phyloP scores from a whole-genome alignment of 2,888 invertebrate genomes.

The Trissolcus japonicus region DNA sequence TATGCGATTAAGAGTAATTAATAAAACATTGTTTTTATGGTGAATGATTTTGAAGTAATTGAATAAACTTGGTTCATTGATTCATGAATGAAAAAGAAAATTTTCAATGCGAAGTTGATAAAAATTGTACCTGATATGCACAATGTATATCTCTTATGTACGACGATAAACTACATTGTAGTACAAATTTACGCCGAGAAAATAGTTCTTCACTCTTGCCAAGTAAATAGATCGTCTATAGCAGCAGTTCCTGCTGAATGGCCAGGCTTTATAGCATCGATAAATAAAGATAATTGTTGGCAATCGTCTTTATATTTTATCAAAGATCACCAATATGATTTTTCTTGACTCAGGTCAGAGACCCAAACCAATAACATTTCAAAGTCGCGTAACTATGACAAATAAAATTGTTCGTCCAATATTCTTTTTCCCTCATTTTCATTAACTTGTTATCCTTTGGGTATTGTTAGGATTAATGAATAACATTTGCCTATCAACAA shows the following conservation, averaged over 20 bases:
- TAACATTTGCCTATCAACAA: background rate
- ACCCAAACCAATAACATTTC: slow-evolving; percentile 2
- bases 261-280: slow-evolving; percentile 9
- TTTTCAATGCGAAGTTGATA: no score
- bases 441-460: background rate
- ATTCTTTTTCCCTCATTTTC: background rate
- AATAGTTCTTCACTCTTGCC: slow-evolving; percentile 15
- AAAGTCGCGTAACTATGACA: background rate
- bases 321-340: slow-evolving; percentile 1
- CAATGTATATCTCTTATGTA: background rate
- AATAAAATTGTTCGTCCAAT: background rate
- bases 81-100: no score
- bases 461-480: slow-evolving; percentile 1
- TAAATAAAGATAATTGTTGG: slow-evolving; percentile 15
- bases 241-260: slow-evolving; percentile 7
- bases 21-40: no score
- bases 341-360: slow-evolving; percentile 5
- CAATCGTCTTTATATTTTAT: background rate
- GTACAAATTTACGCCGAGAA: background rate
- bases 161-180: background rate
- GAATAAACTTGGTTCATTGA: no score
- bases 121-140: background rate
- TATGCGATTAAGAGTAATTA: no score
- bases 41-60: no score
- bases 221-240: slow-evolving; percentile 3